Conservation (phyloP, 2,797 vertebrate genomes). For the Meriones psammophilus region DNA sequence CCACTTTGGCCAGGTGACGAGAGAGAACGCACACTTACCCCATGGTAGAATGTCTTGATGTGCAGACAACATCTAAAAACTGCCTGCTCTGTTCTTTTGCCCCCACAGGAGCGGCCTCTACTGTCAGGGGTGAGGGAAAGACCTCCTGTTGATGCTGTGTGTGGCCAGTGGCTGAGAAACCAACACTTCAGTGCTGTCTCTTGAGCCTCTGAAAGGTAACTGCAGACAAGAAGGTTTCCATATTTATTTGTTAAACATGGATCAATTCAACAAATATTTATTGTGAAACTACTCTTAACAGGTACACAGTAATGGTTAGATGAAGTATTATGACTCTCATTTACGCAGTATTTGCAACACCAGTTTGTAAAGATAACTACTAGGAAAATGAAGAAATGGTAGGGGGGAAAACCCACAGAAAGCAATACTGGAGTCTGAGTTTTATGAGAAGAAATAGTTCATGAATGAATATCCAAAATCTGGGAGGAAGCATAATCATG, state of each 20-base stretch:
- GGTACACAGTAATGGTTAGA: background rate
- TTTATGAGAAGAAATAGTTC: background rate
- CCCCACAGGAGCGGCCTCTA: background rate
- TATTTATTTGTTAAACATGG: background rate
- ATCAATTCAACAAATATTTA: slow-evolving; percentile 10
- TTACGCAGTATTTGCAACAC: background rate
- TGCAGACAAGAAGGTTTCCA: background rate
- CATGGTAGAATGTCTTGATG: background rate
- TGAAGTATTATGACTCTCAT: background rate
- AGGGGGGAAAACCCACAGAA: background rate
- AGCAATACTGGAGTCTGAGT: background rate
- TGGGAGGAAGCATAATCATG: background rate
- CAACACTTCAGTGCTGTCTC: background rate
- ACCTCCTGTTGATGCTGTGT: background rate
- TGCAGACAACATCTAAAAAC: background rate
- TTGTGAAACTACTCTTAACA: background rate
- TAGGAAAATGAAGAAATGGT: background rate
- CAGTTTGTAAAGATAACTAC: background rate
- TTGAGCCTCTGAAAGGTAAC: background rate
- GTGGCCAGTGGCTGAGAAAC: background rate
- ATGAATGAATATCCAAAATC: background rate
- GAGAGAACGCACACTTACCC: background rate
- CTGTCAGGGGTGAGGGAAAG: background rate
- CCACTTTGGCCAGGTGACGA: background rate
- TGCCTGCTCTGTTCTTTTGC: too few species aligned